phyloP scores from a whole-genome alignment of 2,888 invertebrate species.

The Acleris holmiana region DNA sequence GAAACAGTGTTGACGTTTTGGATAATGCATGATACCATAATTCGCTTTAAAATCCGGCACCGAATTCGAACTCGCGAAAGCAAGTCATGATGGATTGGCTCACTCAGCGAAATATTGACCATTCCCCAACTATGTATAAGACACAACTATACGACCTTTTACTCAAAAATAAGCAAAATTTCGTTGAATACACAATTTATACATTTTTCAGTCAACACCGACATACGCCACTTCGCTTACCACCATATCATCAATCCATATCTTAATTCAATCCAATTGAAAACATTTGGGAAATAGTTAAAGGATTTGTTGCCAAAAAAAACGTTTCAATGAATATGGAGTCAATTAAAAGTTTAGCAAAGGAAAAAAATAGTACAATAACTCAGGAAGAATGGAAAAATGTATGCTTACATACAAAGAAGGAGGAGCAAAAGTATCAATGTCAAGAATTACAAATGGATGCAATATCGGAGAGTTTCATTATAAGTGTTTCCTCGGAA shows the following conservation, averaged over 20 bases:
- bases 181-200: too few species aligned
- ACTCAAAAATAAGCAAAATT: too few species aligned
- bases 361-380: neutral
- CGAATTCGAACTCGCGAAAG: too few species aligned
- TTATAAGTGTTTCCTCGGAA: too few species aligned
- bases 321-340: too few species aligned
- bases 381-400: constrained; percentile 4
- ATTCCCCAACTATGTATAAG: too few species aligned
- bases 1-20: too few species aligned
- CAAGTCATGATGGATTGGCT: too few species aligned
- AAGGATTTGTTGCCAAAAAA: neutral
- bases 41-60: too few species aligned
- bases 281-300: constrained; percentile 3
- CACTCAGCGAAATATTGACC: too few species aligned
- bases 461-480: constrained; percentile 3
- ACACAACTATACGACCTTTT: too few species aligned
- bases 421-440: constrained; percentile 3
- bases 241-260: constrained; percentile 8
- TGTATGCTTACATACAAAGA: neutral
- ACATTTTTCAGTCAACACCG: neutral
- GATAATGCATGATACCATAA: too few species aligned
- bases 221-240: constrained; percentile 4
- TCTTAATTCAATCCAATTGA: constrained; percentile 1
- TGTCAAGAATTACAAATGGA: constrained; percentile 2
- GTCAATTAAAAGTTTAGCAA: constrained; percentile 1